A percentile compares a stretch with the other conserved stretches of the same genome.
These are phyloP conservation scores for Etia nguti DNA, from an alignment of 2,113 vertebrate species.

Conservation along the genomic window DNA sequence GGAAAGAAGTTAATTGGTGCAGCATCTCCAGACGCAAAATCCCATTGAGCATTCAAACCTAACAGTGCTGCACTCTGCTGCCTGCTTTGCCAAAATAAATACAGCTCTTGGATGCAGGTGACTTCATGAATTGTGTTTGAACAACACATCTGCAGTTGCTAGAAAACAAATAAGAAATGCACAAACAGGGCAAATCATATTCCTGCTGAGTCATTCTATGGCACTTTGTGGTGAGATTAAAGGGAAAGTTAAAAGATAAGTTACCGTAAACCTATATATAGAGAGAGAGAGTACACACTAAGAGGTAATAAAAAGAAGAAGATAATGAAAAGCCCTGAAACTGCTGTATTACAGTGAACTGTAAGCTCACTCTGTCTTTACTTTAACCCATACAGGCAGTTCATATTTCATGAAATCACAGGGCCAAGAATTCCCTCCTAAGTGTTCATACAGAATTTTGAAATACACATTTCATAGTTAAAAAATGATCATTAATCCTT, in stretches of 20 bases:
- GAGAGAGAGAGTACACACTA: neutral
- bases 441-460: neutral
- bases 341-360: neutral
- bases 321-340: neutral
- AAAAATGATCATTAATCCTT: neutral
- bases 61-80: neutral
- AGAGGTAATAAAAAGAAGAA: neutral
- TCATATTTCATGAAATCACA: neutral
- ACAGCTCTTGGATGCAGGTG: constrained; percentile 1
- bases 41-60: neutral
- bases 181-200: neutral
- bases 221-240: neutral
- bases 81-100: constrained; percentile 18
- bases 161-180: constrained; percentile 20
- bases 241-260: neutral
- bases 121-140: constrained; percentile 13
- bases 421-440: neutral
- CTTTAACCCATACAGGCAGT: neutral
- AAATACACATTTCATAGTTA: neutral
- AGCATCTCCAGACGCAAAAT: neutral
- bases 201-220: neutral
- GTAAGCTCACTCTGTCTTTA: neutral
- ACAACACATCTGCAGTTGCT: constrained; percentile 24
- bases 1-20: neutral
- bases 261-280: neutral